phyloP scores from a whole-genome alignment of 2,888 invertebrate genomes.

The Halictus quadricinctus region DNA sequence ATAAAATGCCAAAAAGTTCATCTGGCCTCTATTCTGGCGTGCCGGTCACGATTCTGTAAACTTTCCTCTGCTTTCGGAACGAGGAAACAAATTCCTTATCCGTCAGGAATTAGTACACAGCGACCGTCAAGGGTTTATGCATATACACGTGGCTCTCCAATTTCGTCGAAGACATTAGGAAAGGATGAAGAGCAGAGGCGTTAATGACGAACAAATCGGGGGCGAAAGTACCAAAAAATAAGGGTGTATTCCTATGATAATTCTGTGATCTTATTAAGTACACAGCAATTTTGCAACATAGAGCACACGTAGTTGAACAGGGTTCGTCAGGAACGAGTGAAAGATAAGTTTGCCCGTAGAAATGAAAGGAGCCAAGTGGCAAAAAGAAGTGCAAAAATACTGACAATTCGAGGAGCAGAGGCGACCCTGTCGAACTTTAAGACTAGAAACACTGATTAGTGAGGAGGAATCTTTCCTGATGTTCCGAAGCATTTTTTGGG shows the following conservation, averaged over 20 bases:
- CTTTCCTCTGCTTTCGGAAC: conserved; percentile 11
- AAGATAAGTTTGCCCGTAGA: not conserved
- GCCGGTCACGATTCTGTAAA: conserved; percentile 19
- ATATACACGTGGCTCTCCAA: not conserved
- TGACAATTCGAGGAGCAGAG: too few relatives aligned
- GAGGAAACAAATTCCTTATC: conserved; percentile 41
- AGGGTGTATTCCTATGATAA: conserved; percentile 58
- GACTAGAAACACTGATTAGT: too few relatives aligned
- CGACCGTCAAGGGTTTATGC: conserved; percentile 31
- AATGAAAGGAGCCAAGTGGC: not conserved
- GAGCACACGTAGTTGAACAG: not conserved
- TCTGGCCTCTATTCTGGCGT: not conserved
- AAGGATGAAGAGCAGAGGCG: not conserved
- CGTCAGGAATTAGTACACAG: conserved; percentile 48
- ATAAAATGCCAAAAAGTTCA: conserved; percentile 37
- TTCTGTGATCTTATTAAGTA: conserved; percentile 65
- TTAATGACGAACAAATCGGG: not conserved
- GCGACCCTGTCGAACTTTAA: too few relatives aligned
- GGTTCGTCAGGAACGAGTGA: not conserved
- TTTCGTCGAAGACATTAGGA: not conserved
- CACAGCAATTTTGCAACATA: not conserved
- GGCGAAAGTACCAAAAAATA: conserved; percentile 54
- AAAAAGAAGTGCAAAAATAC: not conserved
- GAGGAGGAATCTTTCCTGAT: too few relatives aligned
- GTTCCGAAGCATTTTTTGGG: too few relatives aligned